A percentile compares a stretch with the other conserved stretches of the same genome.
Evolutionary conservation across 2,113 vertebrate genomes (phyloP).

Genomic region (Sphyrna mokarran): DNA sequence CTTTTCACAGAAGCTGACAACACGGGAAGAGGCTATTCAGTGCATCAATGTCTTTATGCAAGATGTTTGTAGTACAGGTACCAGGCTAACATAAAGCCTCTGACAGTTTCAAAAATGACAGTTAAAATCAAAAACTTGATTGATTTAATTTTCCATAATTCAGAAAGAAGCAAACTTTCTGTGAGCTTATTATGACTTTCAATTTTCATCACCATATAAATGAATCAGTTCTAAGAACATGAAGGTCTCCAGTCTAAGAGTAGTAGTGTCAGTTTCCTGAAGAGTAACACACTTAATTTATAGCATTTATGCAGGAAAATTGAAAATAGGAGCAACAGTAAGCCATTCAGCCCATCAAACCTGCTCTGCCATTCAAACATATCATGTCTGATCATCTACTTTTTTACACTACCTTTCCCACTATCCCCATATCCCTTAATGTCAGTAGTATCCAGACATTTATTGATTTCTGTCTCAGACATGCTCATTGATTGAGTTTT

Average conservation of each 20-base stretch:
- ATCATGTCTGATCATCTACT: too few species aligned
- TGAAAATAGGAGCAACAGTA: too few species aligned
- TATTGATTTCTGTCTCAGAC: too few species aligned
- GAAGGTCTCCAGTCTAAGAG: background rate
- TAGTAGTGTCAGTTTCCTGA: background rate
- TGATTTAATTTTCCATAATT: background rate
- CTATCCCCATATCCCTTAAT: too few species aligned
- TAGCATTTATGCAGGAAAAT: background rate
- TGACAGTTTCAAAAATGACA: background rate
- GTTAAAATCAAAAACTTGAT: background rate
- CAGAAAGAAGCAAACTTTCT: background rate
- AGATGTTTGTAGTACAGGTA: background rate
- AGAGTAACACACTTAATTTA: background rate
- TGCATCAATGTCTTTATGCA: background rate
- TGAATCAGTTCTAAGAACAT: background rate
- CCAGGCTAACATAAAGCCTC: background rate
- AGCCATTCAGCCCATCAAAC: too few species aligned
- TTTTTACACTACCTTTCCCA: too few species aligned
- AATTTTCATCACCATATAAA: background rate
- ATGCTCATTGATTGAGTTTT: too few species aligned
- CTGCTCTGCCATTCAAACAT: too few species aligned
- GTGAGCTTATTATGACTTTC: background rate
- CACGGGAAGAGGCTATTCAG: background rate
- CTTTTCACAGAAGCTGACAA: background rate
- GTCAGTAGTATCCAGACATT: too few species aligned